A percentile compares a stretch with the other conserved stretches of the same genome.
Evolutionary conservation across 1,140 invertebrate species (phyloP).

Genomic region (Hirudo medicinalis): DNA sequence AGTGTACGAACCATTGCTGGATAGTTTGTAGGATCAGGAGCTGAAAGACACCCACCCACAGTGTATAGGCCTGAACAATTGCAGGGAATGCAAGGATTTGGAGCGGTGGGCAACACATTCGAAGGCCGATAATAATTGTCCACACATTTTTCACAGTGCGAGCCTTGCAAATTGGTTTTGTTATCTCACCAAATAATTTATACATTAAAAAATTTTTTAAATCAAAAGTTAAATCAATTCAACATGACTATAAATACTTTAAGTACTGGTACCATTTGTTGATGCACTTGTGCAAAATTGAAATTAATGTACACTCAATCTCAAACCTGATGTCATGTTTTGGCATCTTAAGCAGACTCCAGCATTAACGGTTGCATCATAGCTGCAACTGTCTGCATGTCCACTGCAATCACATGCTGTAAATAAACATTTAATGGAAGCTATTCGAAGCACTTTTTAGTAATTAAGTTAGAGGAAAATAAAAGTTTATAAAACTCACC

Average conservation of each 20-base stretch:
- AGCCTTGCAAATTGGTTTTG: conserved; percentile 44
- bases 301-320: conserved; percentile 36
- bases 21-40: conserved; percentile 45
- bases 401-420: conserved; percentile 75
- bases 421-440: background rate
- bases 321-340: conserved; percentile 67
- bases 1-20: background rate
- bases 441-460: background rate
- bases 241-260: background rate
- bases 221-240: background rate
- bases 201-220: background rate
- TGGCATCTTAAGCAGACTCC: conserved; percentile 83
- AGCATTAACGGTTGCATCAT: conserved; percentile 47
- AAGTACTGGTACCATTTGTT: background rate
- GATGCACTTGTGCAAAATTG: background rate
- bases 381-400: conserved; percentile 88
- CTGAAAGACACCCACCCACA: conserved; percentile 35
- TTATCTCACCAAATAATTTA: too few relatives aligned
- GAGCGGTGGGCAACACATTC: conserved; percentile 71
- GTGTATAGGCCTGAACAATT: conserved; percentile 53
- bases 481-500: conserved; percentile 21
- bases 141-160: conserved; percentile 88
- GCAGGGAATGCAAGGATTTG: conserved; percentile 83
- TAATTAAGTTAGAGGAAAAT: background rate
- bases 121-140: conserved; percentile 74